phyloP scores from a whole-genome alignment of 2,888 invertebrate genomes.

The Syritta pipiens region DNA sequence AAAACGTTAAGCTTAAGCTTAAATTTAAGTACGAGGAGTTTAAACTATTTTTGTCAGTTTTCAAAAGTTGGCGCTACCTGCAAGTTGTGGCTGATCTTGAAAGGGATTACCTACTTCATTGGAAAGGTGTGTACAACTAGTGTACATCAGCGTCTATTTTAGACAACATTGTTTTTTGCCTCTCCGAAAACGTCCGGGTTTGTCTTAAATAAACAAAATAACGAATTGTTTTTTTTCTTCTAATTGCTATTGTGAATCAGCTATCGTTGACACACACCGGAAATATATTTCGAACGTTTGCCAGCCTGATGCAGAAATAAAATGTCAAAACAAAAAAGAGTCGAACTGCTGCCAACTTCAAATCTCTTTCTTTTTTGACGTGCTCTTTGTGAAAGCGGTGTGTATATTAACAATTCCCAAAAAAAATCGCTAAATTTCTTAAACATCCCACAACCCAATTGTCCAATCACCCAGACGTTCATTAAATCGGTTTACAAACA shows the following conservation, averaged over 20 bases:
- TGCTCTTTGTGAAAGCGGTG: constrained; percentile 76
- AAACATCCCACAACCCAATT: constrained; percentile 71
- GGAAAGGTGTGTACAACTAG: too few relatives aligned
- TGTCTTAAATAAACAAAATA: too few relatives aligned
- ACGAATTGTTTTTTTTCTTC: not conserved
- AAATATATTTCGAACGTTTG: not conserved
- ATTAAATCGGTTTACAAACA: constrained; percentile 14
- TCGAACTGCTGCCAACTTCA: constrained; percentile 74
- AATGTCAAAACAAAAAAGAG: constrained; percentile 60
- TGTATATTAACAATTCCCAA: constrained; percentile 70
- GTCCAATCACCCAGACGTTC: constrained; percentile 36
- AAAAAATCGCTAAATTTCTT: constrained; percentile 73
- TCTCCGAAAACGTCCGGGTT: too few relatives aligned
- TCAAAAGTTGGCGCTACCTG: too few relatives aligned
- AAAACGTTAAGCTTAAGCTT: too few relatives aligned
- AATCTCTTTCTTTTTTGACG: constrained; percentile 77
- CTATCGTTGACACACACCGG: constrained; percentile 43
- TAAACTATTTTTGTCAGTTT: too few relatives aligned
- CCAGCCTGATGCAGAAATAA: not conserved
- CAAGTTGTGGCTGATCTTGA: too few relatives aligned
- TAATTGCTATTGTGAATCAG: constrained; percentile 22
- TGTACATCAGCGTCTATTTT: too few relatives aligned
- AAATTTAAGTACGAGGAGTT: too few relatives aligned
- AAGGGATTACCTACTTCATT: too few relatives aligned
- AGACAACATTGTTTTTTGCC: too few relatives aligned